A percentile compares a stretch with the other conserved stretches of the same genome.
These are phyloP conservation scores for Meleagris gallopavo DNA, from an alignment of 2,113 vertebrate species.

Conservation along the genomic window DNA sequence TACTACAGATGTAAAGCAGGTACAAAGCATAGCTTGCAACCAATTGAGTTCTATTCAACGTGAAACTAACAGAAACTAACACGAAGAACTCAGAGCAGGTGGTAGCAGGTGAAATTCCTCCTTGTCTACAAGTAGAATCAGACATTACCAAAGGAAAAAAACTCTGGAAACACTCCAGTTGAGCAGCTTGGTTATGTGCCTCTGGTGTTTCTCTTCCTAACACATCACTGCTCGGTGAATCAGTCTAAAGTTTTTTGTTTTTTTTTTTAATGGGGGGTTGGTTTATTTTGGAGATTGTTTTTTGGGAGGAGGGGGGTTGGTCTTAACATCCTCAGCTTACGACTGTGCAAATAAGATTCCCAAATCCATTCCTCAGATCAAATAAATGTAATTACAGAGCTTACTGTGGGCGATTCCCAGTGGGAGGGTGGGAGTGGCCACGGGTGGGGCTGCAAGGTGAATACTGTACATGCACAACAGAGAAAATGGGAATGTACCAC, in stretches of 20 bases:
- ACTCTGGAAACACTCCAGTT: background rate
- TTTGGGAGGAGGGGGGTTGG: background rate
- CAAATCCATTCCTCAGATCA: constrained; percentile 74
- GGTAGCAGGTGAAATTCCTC: background rate
- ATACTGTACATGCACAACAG: constrained; percentile 69
- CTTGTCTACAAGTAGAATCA: fast-evolving
- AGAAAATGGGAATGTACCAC: constrained; percentile 78
- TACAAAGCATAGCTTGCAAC: background rate
- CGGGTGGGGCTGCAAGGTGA: constrained; percentile 74
- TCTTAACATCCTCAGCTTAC: constrained; percentile 57
- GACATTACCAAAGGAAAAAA: background rate
- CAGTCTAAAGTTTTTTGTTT: background rate
- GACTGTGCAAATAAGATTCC: constrained; percentile 67
- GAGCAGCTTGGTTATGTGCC: background rate
- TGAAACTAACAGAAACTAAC: background rate
- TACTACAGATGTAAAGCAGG: background rate
- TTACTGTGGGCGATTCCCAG: constrained; percentile 82
- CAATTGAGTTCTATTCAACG: background rate
- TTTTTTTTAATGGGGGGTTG: background rate
- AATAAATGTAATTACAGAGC: constrained; percentile 80
- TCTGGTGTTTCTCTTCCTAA: background rate
- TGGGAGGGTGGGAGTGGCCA: constrained; percentile 78
- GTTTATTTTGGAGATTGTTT: background rate
- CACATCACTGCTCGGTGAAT: background rate
- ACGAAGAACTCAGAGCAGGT: background rate